Base-by-base conservation (phyloP, 2,888 invertebrate genomes). In the Stratiomys singularior region DNA sequence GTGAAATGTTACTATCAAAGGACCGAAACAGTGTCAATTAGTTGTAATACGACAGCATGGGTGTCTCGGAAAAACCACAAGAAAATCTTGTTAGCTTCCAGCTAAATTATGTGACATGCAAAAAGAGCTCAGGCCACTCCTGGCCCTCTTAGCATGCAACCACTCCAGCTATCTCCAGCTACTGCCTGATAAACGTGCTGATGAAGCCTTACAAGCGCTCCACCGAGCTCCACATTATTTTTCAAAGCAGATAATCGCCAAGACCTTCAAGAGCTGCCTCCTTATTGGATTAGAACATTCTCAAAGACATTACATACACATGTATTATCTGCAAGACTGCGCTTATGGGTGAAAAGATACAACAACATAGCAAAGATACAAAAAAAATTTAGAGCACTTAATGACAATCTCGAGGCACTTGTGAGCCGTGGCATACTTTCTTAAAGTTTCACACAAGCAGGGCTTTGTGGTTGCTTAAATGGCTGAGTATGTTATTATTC, bases 271-370 rank as follows among this genome's bases (percentile, higher is more conserved):
- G 27, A 7, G 46, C 18, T 5, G 3, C 1, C 9, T 21, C 15
- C 47, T 71, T 71, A 71, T 71, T 71, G 71, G 71, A 71, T 71
- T 71, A 71, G 46, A 47, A 25, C 71, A 47, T 64, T 64, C 30
- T 30, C 30, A 0, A 64, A 27, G 64, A 18, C 64, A 71, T 52
- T 71, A 37, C 25, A 13, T 67, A 37, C 30, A 15, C 64, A 37
- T 3, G 9, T 64, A 64, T 28, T 44, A 18, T 67, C 44, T 37
- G 60, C 47, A 18, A 46, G 13, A 71, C 37, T 37, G 25, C 27
- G 37, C 46, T 25, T 71, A 21, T 27, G 28, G 15, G 27, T 21
- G 27, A 27, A 9, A n/a, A n/a, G n/a, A n/a, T n/a, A n/a, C n/a
- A n/a, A n/a, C n/a, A n/a, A n/a, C n/a, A n/a, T n/a, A n/a, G n/a